Conservation (phyloP, 1,140 invertebrate species). For the Bacillus rossius region DNA sequence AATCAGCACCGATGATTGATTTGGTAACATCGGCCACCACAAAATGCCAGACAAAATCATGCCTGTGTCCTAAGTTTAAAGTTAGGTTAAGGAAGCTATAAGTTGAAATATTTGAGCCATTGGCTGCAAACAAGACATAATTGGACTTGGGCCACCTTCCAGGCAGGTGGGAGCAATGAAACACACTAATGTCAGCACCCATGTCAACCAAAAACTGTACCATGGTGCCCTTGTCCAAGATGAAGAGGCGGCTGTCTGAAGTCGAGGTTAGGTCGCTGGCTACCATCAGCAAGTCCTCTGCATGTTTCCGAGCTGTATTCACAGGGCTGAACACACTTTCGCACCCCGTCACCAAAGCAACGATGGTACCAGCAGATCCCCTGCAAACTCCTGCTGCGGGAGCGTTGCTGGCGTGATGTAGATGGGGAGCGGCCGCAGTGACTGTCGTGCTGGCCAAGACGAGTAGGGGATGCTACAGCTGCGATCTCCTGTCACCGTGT, state of each 20-base stretch:
- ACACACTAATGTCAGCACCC: conserved; percentile 22
- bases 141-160: too few species aligned
- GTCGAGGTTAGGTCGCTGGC: conserved; percentile 6
- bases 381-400: not conserved
- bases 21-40: too few species aligned
- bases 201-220: conserved; percentile 22
- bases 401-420: not conserved
- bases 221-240: conserved; percentile 16
- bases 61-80: too few species aligned
- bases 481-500: not conserved
- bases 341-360: conserved; percentile 9
- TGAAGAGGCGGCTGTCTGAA: conserved; percentile 18
- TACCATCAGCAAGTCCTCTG: conserved; percentile 18
- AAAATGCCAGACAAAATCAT: too few species aligned
- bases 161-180: not conserved
- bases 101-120: too few species aligned
- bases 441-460: not conserved
- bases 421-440: too few species aligned
- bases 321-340: conserved; percentile 15
- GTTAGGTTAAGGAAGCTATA: too few species aligned
- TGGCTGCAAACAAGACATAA: too few species aligned
- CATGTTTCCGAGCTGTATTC: conserved; percentile 12
- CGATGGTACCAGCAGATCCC: conserved; percentile 14
- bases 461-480: not conserved
- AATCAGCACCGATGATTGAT: too few species aligned